Conservation (phyloP, 2,888 invertebrate species). For the Stenoptilia bipunctidactyla region DNA sequence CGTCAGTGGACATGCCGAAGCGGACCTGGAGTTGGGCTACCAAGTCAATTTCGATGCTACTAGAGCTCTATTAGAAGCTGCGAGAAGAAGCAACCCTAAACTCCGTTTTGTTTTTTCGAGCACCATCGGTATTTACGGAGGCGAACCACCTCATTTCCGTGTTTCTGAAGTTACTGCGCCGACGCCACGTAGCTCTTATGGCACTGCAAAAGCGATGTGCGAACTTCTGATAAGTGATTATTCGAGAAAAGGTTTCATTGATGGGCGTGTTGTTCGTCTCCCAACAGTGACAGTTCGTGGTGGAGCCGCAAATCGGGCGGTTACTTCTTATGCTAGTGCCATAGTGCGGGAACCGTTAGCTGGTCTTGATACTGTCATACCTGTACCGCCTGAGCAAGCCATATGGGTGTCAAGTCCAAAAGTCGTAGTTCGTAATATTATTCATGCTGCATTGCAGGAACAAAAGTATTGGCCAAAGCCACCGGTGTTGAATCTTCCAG, state of each 20-base stretch:
- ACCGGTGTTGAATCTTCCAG: slow-evolving; percentile 19
- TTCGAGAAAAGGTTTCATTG: slow-evolving; percentile 42
- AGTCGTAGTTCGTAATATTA: neutral
- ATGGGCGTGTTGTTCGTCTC: slow-evolving; percentile 40
- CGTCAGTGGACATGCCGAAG: slow-evolving; percentile 52
- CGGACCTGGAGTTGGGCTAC: slow-evolving; percentile 45
- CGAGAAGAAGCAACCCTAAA: slow-evolving; percentile 25
- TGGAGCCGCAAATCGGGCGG: slow-evolving; percentile 43
- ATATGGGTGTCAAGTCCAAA: slow-evolving; percentile 20
- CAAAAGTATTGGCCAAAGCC: slow-evolving; percentile 23
- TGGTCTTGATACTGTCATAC: neutral
- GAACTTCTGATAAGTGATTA: slow-evolving; percentile 51
- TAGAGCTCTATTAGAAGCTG: slow-evolving; percentile 37
- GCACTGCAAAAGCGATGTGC: slow-evolving; percentile 46
- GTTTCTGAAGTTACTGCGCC: slow-evolving; percentile 36
- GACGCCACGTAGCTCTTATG: slow-evolving; percentile 49
- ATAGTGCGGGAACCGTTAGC: slow-evolving; percentile 34
- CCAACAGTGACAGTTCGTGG: slow-evolving; percentile 53
- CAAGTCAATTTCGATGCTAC: slow-evolving; percentile 50
- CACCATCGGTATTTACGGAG: slow-evolving; percentile 44
- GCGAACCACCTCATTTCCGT: slow-evolving; percentile 30
- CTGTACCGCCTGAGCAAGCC: neutral
- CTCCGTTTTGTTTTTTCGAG: slow-evolving; percentile 43
- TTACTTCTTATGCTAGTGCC: slow-evolving; percentile 55
- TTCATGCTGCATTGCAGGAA: neutral